Base-by-base conservation (phyloP, 1,140 invertebrate genomes). In the Neotoxoptera formosana region DNA sequence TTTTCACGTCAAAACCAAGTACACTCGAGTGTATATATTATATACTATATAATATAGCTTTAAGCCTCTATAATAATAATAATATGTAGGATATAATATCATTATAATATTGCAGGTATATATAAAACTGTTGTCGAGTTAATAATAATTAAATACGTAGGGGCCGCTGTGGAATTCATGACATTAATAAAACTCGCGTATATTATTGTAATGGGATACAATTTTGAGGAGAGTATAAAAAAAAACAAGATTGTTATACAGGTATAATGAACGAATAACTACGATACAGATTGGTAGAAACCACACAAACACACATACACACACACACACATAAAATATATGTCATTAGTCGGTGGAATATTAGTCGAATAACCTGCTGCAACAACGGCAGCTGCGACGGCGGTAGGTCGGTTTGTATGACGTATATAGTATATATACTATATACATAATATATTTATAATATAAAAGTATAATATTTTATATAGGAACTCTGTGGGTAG, bases 181-280 rank as follows among this genome's bases (percentile, higher is more conserved):
- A 41, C 83, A 41, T 84, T 84, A 84, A 84, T 84, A 84, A 84
- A 41, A 76, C 30, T 14, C 60, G 30, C 30, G 30, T n/a, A 76
- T n/a, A 76, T 76, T n/a, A 76, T 76, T 76, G 60, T 76, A n/a
- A 76, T 76, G 60, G 30, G 60, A 84, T 84, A 84, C 83, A 41
- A 84, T 84, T 84, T 84, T 9, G 34, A 41, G 36, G 83, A 41
- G 83, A 84, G 11, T 41, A 23, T 3, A 41, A 41, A 83, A 36
- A 84, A 84, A 84, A 84, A 36, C 36, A 41, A 25, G 83, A 83
- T 41, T 36, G 21, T 84, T 25, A 84, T 41, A 84, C 83, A 23
- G 9, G 20, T 21, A 83, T 34, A 21, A 41, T 53, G 21, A 41
- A 53, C 83, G 34, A 83, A 36, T 23, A 23, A 83, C 34, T 41